phyloP scores from a whole-genome alignment of 2,888 invertebrate genomes.

The Neuroscelio doddi region DNA sequence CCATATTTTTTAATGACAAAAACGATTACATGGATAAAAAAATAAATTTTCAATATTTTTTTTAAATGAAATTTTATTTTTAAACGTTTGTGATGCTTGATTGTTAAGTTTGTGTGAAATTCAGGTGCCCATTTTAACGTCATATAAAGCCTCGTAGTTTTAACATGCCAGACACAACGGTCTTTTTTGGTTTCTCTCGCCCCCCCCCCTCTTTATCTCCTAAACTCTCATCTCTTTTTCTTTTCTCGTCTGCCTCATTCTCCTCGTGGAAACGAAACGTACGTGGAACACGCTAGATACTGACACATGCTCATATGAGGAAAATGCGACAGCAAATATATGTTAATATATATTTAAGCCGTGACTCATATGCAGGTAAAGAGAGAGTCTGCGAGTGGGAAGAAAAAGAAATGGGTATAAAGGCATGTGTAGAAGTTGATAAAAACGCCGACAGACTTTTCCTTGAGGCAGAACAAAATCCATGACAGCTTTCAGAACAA shows the following conservation, averaged over 20 bases:
- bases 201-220: conserved; percentile 19
- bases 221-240: conserved; percentile 19
- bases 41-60: no score
- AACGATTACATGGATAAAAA: no score
- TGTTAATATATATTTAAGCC: neutral
- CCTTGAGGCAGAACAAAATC: neutral
- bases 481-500: neutral
- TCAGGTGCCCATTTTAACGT: no score
- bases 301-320: neutral
- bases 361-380: neutral
- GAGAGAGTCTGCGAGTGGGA: neutral
- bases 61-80: no score
- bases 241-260: conserved; percentile 38
- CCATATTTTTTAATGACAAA: no score
- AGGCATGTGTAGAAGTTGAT: neutral
- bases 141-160: no score
- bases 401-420: neutral
- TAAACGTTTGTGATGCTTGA: no score
- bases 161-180: no score
- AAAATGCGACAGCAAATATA: conserved; percentile 4
- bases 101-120: no score
- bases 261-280: neutral
- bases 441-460: neutral
- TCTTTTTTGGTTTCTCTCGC: neutral
- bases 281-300: neutral